Base-by-base conservation (phyloP, 2,797 vertebrate species). In the Lepilemur septentrionalis region DNA sequence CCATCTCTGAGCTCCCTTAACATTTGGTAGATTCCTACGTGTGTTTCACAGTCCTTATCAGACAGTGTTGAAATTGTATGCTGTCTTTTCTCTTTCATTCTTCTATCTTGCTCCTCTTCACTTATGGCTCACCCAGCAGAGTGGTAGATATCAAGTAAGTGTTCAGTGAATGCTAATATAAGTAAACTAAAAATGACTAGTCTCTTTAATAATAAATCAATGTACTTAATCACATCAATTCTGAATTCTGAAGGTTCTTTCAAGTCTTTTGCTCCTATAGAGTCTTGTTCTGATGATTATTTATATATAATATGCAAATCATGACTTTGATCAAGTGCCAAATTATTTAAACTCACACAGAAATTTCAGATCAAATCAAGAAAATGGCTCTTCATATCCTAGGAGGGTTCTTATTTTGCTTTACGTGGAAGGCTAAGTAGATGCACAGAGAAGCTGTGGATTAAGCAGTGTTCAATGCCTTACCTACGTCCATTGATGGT, bases 181-280 rank as follows among this genome's bases (percentile, higher is more conserved):
- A 48, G 28, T 84, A 73, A 92, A 83, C 43, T 89, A 52, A 83
- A 83, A 72, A 48, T 85, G 46, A 79, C 20, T 55, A 48, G 8
- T 69, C 3, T 79, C n/a, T 92, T 88, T 79, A 78, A 96, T 82
- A 88, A 76, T 82, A 92, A 92, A 80, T 89, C 18, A 79, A 4
- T 17, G 2, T 35, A 57, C 23, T 94, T 92, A 79, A 43, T 23
- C 5, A 32, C 23, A 8, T 28, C 46, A 85, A 10, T 57, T 38
- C 23, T 82, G 48, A 94, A 85, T 95, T 81, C 52, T 84, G 23
- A 89, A n/a, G 7, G 6, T 11, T 12, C 20, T 86, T 96, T 91
- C 50, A 94, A 79, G 25, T 76, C 61, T 23, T 93, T 17, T 14
- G 0, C 12, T 81, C 38, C 30, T 87, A 52, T 13, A 76, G 5